Evolutionary conservation across 2,888 invertebrate species (phyloP).

Genomic region (Xanthorhoe designata): DNA sequence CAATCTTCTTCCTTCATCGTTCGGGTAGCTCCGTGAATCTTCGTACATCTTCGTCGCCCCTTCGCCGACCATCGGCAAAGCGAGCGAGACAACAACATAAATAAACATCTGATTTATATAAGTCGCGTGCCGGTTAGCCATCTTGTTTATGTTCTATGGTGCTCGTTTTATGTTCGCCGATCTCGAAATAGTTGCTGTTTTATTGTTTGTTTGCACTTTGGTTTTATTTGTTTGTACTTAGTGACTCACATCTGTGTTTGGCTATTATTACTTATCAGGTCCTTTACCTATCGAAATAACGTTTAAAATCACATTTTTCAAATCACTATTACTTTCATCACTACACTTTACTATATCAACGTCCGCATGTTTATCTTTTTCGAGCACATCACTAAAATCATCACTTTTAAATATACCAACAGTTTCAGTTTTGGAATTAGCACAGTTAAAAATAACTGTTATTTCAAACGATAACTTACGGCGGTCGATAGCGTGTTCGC

Average conservation of each 20-base stretch:
- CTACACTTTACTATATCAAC: constrained; percentile 13
- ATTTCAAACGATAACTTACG: constrained; percentile 36
- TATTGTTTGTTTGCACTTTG: constrained; percentile 73
- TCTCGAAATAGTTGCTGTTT: constrained; percentile 73
- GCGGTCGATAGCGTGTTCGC: constrained; percentile 61
- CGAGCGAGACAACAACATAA: constrained; percentile 79
- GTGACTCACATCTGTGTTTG: constrained; percentile 58
- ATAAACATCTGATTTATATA: constrained; percentile 82
- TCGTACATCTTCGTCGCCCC: constrained; percentile 69
- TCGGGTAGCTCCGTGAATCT: constrained; percentile 63
- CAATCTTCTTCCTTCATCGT: constrained; percentile 73
- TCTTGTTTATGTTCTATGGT: constrained; percentile 74
- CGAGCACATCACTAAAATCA: constrained; percentile 9
- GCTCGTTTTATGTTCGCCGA: constrained; percentile 66
- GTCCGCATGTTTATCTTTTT: background rate
- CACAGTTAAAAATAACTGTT: constrained; percentile 33
- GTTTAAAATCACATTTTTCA: constrained; percentile 23
- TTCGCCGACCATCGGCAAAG: constrained; percentile 75
- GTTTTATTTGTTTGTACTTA: constrained; percentile 61
- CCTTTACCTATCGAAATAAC: constrained; percentile 17
- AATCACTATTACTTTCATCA: constrained; percentile 10
- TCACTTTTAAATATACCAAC: constrained; percentile 6
- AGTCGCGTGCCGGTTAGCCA: constrained; percentile 79
- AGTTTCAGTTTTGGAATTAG: constrained; percentile 20
- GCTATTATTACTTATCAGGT: constrained; percentile 41